Evolutionary conservation across 2,113 vertebrate species (phyloP), one percentile per base, ranked within the genome.

Genomic region (Phrynosoma blainvillii): DNA sequence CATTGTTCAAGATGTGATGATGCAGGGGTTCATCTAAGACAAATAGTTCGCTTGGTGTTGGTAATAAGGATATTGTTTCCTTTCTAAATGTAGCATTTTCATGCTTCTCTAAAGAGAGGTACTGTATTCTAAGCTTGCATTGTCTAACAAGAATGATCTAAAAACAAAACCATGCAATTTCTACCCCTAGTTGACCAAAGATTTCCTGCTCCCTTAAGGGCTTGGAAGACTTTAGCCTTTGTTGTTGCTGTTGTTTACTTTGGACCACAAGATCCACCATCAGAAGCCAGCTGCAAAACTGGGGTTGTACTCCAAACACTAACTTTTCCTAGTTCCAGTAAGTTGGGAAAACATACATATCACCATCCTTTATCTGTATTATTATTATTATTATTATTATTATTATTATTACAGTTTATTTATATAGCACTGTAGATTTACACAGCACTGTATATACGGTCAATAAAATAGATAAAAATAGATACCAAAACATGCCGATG

Each of bases 61-160:
- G 32, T 36, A 62, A 79, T 79, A 52, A 79, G 47, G 47, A 12
- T 79, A 79, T 27, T 80, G 30, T 59, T 59, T 32, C 56, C 14
- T 10, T 80, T 62, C 20, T 23, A 10, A 11, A 32, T 59, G 27
- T 16, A 30, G 23, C 42, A 30, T 47, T 52, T 21, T 27, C 3
- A 40, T 62, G 3, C 8, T 21, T 21, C 56, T 12, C 4, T 2
- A 27, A 62, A 42, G 84, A 25, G 25, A 12, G 56, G 47, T 10
- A 30, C 89, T 84, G 40, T 81, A 77, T 47, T 65, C 59, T 36
- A 86, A 77, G 32, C 14, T 36, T 16, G 10, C 83, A 20, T 7
- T 18, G 73, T 21, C 1, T 85, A 91, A 20, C 27, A 92, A 85
- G 91, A 76, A 25, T 73, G 83, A 59, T 14, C 42, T 79, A 74